phyloP scores from a whole-genome alignment of 2,113 vertebrate genomes.

The Hypomesus transpacificus region DNA sequence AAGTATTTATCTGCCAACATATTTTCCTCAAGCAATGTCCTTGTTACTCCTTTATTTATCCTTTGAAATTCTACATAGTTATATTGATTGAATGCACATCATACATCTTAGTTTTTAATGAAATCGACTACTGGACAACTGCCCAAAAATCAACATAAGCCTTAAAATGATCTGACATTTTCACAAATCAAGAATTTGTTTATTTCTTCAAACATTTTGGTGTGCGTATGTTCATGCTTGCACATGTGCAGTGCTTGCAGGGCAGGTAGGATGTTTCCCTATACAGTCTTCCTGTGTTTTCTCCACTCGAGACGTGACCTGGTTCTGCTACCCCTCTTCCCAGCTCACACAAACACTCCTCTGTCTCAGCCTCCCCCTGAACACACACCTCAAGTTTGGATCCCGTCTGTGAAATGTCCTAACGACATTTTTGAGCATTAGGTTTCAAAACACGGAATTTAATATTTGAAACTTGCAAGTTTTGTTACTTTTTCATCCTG shows the following conservation, averaged over 20 bases:
- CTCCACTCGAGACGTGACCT: background rate
- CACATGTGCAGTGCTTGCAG: background rate
- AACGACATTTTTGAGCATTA: background rate
- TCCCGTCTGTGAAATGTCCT: constrained; percentile 15
- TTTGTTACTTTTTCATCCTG: background rate
- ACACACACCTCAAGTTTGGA: constrained; percentile 1
- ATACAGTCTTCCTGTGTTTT: constrained; percentile 19
- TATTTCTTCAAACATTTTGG: background rate
- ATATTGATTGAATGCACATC: too few relatives aligned
- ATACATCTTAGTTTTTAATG: too few relatives aligned
- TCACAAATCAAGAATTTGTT: too few relatives aligned
- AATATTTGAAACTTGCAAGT: background rate
- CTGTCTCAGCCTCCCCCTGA: constrained; percentile 24
- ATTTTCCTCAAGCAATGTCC: background rate
- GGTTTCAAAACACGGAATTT: constrained; percentile 15
- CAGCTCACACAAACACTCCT: constrained; percentile 20
- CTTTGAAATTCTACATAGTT: too few relatives aligned
- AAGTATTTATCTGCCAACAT: background rate
- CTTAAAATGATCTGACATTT: too few relatives aligned
- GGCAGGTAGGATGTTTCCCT: constrained; percentile 7
- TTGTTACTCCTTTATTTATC: too few relatives aligned
- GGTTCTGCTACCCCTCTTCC: constrained; percentile 8
- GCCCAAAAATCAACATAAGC: too few relatives aligned
- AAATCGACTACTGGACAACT: too few relatives aligned
- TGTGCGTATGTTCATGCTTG: background rate